Conservation (phyloP, 2,113 vertebrate species). For the Haplochromis vanheusdeni region DNA sequence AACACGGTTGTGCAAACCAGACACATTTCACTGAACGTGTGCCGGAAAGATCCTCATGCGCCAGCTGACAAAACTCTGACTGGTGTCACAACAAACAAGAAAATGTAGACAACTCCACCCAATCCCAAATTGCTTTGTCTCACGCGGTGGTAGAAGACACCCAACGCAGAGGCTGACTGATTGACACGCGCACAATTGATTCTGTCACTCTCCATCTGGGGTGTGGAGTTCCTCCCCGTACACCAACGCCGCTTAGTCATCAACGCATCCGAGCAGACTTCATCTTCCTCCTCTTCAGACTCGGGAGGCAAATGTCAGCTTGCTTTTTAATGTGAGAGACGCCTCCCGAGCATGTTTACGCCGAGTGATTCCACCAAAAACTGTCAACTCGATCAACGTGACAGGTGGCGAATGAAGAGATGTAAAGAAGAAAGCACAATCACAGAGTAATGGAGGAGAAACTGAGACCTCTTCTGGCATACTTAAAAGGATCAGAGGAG, state of each 20-base stretch:
- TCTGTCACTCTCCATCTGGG: slow-evolving; percentile 31
- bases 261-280: not conserved
- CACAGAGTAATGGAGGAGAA: not conserved
- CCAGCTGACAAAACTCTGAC: not conserved
- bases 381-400: slow-evolving; percentile 12
- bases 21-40: not conserved
- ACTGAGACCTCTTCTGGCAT: not conserved
- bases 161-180: not conserved
- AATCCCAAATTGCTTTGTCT: slow-evolving; percentile 22
- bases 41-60: not conserved
- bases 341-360: slow-evolving; percentile 13
- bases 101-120: not conserved
- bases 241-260: not conserved
- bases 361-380: not conserved
- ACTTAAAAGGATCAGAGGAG: not conserved
- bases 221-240: not conserved
- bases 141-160: not conserved
- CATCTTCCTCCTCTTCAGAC: not conserved
- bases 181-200: slow-evolving; percentile 30
- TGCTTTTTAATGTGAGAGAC: not conserved
- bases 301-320: slow-evolving; percentile 7
- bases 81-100: not conserved
- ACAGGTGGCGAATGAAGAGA: not conserved
- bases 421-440: not conserved
- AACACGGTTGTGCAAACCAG: not conserved